Base-by-base conservation (phyloP, 2,113 vertebrate species). In the Lates calcarifer region DNA sequence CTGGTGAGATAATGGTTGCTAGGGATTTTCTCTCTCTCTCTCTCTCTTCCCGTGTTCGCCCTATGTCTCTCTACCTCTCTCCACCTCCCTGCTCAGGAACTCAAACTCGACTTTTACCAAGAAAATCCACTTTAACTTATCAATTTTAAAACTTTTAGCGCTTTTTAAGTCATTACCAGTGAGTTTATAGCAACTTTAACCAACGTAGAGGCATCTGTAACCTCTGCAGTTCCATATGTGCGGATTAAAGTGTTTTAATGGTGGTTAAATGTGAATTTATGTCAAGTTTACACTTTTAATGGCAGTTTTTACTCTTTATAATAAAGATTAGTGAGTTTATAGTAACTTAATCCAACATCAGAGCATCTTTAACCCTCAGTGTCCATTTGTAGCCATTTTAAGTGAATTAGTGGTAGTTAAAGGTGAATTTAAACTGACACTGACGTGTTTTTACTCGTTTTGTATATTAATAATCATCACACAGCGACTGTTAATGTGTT, bases 1-100 rank as follows among this genome's bases (percentile, higher is more conserved):
- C 76, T 74, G 89, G 58, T 90, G 86, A 89, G 89, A 89, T 93
- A 89, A 90, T 91, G 90, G 91, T 90, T 92, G 89, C 87, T 88
- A 90, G 80, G 91, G 83, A 76, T 83, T 82, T 81, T 55, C 68
- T 65, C 61, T 53, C 68, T 14, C 71, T 39, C 43, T 11, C 26
- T n/a, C 76, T 57, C 67, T 64, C 58, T 56, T 65, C n/a, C n/a
- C n/a, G n/a, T n/a, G n/a, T n/a, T n/a, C n/a, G n/a, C n/a, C n/a
- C n/a, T n/a, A n/a, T n/a, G n/a, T 41, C 43, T 17, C n/a, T 26
- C 75, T 20, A 22, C 37, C 71, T 43, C 35, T 14, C 26, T 29
- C 76, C 53, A 22, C 68, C 66, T 81, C 74, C 60, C 62, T 66
- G 60, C 71, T 29, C 28, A 18, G 51, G 81, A 82, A 85, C 79